Evolutionary conservation across 1,140 invertebrate genomes (phyloP).

Genomic region (Drosophila sucinea): DNA sequence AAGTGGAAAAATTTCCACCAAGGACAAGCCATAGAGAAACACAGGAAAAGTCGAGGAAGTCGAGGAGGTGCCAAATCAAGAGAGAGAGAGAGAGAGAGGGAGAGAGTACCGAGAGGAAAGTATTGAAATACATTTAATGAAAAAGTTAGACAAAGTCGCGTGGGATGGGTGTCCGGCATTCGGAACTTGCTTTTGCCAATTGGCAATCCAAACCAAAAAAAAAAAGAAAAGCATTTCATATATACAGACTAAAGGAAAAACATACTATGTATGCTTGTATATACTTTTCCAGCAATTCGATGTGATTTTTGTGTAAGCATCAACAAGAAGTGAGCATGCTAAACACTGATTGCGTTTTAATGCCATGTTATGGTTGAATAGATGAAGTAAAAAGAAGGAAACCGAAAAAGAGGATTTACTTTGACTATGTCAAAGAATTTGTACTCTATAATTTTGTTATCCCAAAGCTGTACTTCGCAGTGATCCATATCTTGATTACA

Average conservation of each 20-base stretch:
- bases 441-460: background rate
- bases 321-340: conserved; percentile 58
- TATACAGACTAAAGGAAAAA: conserved; percentile 13
- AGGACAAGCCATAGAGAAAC: conserved; percentile 16
- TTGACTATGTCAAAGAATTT: background rate
- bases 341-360: conserved; percentile 80
- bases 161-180: conserved; percentile 36
- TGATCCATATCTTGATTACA: too few relatives aligned
- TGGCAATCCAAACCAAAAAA: conserved; percentile 5
- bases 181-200: conserved; percentile 41
- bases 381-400: conserved; percentile 22
- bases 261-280: background rate
- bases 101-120: conserved; percentile 38
- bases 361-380: conserved; percentile 72
- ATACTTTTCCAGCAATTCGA: conserved; percentile 39
- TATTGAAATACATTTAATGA: conserved; percentile 82
- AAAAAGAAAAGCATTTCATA: background rate
- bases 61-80: background rate
- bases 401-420: background rate
- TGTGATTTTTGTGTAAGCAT: conserved; percentile 74
- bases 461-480: background rate
- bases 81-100: background rate
- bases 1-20: conserved; percentile 76
- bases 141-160: conserved; percentile 70
- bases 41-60: background rate